A percentile compares a stretch with the other conserved stretches of the same genome.
These are phyloP conservation scores for Phenacoccus solenopsis DNA, from an alignment of 1,140 invertebrate genomes.

Conservation along the genomic window DNA sequence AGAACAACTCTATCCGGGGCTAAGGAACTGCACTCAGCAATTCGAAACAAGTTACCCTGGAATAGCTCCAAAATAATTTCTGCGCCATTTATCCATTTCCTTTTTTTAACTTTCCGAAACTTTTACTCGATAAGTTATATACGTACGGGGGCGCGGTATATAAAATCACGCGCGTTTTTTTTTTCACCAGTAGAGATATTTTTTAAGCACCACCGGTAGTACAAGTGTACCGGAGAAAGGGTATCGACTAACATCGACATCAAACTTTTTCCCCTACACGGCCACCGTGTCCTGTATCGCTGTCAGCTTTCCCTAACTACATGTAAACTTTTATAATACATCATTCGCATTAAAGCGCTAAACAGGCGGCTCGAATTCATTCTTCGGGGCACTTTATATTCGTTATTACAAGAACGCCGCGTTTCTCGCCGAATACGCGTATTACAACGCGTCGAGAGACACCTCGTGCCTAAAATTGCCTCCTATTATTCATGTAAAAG, in stretches of 20 bases:
- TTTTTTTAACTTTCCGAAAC: neutral
- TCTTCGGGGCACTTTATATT: neutral
- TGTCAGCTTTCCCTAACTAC: neutral
- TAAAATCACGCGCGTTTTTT: too few relatives aligned
- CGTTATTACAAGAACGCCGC: neutral
- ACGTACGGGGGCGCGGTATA: too few relatives aligned
- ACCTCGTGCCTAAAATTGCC: too few relatives aligned
- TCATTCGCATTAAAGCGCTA: neutral
- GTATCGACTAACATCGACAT: too few relatives aligned
- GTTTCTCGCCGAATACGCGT: neutral
- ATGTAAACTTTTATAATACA: constrained; percentile 9
- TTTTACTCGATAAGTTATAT: neutral
- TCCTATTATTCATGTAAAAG: too few relatives aligned
- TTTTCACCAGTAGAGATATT: too few relatives aligned
- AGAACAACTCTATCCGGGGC: neutral
- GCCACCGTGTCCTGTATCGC: neutral
- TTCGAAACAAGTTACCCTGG: constrained; percentile 10
- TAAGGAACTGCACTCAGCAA: neutral
- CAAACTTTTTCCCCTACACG: neutral
- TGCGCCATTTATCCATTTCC: neutral
- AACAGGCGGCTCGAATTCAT: neutral
- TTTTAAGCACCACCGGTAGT: too few relatives aligned
- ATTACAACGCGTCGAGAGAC: too few relatives aligned
- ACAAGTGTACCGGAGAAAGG: too few relatives aligned
- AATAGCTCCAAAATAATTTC: constrained; percentile 11